Conservation (phyloP, 2,113 vertebrate genomes). For the Hippoglossus stenolepis region DNA sequence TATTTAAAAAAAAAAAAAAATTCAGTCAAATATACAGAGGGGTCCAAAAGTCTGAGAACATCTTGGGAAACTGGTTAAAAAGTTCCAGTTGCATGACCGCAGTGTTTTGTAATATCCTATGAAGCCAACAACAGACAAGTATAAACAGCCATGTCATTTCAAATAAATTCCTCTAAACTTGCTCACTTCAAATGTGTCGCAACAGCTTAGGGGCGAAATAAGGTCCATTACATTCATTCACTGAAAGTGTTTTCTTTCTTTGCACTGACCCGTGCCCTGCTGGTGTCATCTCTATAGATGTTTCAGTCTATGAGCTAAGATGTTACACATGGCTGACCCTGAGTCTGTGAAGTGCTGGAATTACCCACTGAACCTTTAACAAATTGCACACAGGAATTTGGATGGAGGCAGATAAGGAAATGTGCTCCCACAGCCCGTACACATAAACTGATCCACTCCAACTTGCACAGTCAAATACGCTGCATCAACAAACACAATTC, state of each 20-base stretch:
- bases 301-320: constrained; percentile 3
- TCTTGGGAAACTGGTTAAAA: no score
- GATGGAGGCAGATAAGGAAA: constrained; percentile 27
- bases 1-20: neutral
- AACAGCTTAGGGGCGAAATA: no score
- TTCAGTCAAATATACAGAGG: no score
- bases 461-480: neutral
- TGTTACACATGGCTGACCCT: constrained; percentile 20
- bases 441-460: neutral
- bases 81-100: no score
- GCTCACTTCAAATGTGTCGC: no score
- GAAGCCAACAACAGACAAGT: no score
- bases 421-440: neutral
- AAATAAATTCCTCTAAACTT: no score
- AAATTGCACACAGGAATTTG: constrained; percentile 35
- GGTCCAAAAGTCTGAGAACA: no score
- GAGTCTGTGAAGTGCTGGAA: constrained; percentile 18
- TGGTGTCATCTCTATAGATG: constrained; percentile 1
- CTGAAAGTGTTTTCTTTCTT: no score
- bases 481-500: neutral
- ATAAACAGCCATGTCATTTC: no score
- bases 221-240: no score
- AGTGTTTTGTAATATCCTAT: no score
- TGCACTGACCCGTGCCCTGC: neutral
- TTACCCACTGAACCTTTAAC: constrained; percentile 12